A percentile compares a stretch with the other conserved stretches of the same genome.
Conservation (phyloP, 2,113 vertebrate species). For the Chamaea fasciata region DNA sequence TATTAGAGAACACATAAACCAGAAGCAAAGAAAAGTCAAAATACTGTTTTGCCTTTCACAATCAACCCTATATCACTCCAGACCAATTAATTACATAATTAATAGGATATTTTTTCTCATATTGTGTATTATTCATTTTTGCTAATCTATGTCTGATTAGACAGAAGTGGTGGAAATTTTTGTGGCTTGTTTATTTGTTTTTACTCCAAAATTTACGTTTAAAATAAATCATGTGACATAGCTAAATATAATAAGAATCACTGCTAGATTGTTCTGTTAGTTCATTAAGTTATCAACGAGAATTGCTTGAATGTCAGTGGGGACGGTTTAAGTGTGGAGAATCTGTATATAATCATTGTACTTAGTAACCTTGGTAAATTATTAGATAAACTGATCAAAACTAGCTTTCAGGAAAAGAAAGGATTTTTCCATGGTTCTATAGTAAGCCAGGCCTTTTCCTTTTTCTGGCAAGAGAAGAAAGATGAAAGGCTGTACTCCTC, state of each 20-base stretch:
- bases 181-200: background rate
- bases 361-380: background rate
- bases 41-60: background rate
- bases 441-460: background rate
- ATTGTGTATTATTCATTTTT: background rate
- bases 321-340: background rate
- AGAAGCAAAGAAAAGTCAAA: background rate
- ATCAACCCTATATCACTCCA: background rate
- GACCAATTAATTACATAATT: background rate
- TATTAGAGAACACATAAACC: background rate
- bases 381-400: slow-evolving; percentile 17
- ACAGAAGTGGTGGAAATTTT: background rate
- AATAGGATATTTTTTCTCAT: background rate
- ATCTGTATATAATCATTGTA: background rate
- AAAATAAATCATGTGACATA: background rate
- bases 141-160: background rate
- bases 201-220: background rate
- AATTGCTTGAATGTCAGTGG: background rate
- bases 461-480: background rate
- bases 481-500: slow-evolving; percentile 18
- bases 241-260: background rate
- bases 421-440: background rate
- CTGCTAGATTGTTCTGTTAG: background rate
- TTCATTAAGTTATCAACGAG: background rate
- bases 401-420: background rate